Base-by-base conservation (phyloP, 2,797 vertebrate genomes). In the Acrocephalus scirpaceus region DNA sequence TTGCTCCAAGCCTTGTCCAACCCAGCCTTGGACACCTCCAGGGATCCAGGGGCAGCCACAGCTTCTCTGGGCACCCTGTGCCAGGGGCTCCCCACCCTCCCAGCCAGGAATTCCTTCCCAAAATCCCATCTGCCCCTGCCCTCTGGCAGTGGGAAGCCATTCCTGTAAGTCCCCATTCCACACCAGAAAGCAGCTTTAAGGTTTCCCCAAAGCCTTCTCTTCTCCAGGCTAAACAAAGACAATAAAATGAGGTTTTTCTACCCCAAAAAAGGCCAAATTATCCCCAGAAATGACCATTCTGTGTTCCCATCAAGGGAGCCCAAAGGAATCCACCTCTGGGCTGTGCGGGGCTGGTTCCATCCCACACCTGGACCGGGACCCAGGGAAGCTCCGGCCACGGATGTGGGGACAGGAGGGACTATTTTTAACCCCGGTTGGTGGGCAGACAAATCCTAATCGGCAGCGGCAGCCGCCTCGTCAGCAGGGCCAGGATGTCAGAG, bases 281-380 rank as follows among this genome's bases (percentile, higher is more conserved):
- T 3, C 4, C 34, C 62, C 71, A 72, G 38, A 53, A 84, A 91
- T 4, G 53, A 44, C 42, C 81, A 3, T 2, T 7, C 14, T 4
- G 42, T 1, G 3, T 3, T 18, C 32, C 74, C 30, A 11, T 1
- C 10, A 16, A 16, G 45, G 34, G 56, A 57, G 0, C 51, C 70
- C 56, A 18, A n/a, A 44, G 18, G 60, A 26, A 32, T 5, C 42
- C 50, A 25, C 15, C 53, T 38, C 51, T 0, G 60, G 81, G 48
- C 0, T 8, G 10, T 0, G 73, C 2, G 0, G 42, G 30, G 64
- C 38, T 1, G 42, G 2, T 5, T 32, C 36, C 15, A 6, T 0
- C 57, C 34, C 38, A 3, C 26, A 18, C 25, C 62, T 1, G 70
- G 10, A 7, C 2, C 2, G 6, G 61, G 32, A 51, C 4, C 21